These are phyloP conservation scores for Panzeria rudis DNA, from an alignment of 2,888 invertebrate species.

Conservation along the genomic window DNA sequence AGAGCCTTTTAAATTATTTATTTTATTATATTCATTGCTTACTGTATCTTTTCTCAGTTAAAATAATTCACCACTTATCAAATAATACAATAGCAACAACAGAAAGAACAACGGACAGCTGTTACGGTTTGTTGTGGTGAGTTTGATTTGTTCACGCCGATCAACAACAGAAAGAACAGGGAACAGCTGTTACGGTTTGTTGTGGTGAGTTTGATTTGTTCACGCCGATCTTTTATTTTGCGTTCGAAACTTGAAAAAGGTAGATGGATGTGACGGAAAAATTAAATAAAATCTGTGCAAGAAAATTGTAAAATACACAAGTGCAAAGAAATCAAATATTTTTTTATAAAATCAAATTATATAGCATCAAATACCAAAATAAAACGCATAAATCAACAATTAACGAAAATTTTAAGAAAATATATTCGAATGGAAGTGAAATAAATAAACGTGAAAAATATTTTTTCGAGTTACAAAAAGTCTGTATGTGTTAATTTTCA, in stretches of 20 bases:
- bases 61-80: no score
- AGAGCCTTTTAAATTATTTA: no score
- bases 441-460: slow-evolving; percentile 6
- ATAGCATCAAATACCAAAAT: neutral
- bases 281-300: slow-evolving; percentile 22
- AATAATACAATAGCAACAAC: no score
- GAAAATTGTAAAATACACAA: slow-evolving; percentile 41
- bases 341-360: slow-evolving; percentile 16
- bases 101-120: no score
- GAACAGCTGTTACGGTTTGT: no score
- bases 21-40: no score
- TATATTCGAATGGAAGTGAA: slow-evolving; percentile 52
- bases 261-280: slow-evolving; percentile 36
- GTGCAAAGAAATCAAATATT: slow-evolving; percentile 22
- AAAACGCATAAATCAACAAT: neutral
- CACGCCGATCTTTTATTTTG: slow-evolving; percentile 58
- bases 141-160: no score
- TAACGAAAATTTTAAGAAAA: neutral
- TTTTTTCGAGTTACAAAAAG: slow-evolving; percentile 50
- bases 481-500: slow-evolving; percentile 62
- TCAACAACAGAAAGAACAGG: no score
- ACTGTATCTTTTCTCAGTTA: no score
- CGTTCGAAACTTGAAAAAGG: slow-evolving; percentile 45
- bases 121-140: no score
- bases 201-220: no score